Evolutionary conservation across 1,140 invertebrate genomes (phyloP), one percentile per base, ranked within the genome.

Genomic region (Drosophila grimshawi): DNA sequence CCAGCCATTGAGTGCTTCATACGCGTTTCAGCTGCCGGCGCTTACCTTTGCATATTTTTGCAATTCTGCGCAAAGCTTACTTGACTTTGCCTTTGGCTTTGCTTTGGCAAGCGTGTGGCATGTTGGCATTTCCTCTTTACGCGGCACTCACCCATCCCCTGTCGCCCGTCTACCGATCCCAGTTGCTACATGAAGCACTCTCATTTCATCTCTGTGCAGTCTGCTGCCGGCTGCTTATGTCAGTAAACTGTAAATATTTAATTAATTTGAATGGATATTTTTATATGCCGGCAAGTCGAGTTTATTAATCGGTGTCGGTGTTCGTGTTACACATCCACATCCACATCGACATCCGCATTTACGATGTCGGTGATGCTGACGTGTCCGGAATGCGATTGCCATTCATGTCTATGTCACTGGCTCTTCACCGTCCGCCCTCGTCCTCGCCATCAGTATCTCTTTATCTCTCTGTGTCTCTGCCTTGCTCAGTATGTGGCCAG

Each of bases 251-350:
- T 86, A 86, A 86, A 86, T 86, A 86, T 86, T 86, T 86, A 86
- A 86, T 86, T 86, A 86, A 86, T 86, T 86, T 86, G 83, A 83
- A 83, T 86, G 83, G 83, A 86, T 86, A 83, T 86, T 86, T 86
- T 88, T 83, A 86, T 83, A 86, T 88, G 83, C 76, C 77, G 49
- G 85, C 70, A 88, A 80, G 83, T 83, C 72, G 83, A 88, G 85
- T 88, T 88, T 88, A 88, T 88, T 88, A 88, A 85, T 88, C 82
- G 67, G 62, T 33, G 41, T 43, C 51, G 49, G 32, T 11, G 37
- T 49, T 7, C 32, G 41, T 30, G 39, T 64, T 35, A 2, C 37
- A 35, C 27, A 39, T n/a, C 11, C 64, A 39, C 61, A 65, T 57
- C 48, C 55, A 10, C 33, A 39, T 32, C 71, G 53, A 59, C 62